These are phyloP conservation scores for Azemiops feae DNA, from an alignment of 2,113 vertebrate genomes.

Conservation along the genomic window DNA sequence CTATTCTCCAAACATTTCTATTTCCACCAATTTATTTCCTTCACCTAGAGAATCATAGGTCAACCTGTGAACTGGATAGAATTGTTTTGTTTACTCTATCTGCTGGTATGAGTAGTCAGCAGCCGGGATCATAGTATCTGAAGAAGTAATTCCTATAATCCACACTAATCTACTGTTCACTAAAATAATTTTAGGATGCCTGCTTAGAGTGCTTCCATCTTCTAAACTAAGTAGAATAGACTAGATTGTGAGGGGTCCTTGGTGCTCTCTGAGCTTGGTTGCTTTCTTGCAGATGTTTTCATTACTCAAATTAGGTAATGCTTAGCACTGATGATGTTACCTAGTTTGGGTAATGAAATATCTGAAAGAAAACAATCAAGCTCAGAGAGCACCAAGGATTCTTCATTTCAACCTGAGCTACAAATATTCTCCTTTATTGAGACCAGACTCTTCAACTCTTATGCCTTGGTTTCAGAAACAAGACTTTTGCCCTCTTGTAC, in stretches of 20 bases:
- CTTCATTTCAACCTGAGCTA: neutral
- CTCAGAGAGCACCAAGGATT: neutral
- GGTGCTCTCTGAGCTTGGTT: no score
- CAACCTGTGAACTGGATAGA: neutral
- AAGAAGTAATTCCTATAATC: neutral
- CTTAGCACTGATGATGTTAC: neutral
- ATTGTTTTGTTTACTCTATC: neutral
- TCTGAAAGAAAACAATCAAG: neutral
- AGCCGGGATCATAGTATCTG: neutral
- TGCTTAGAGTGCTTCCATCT: neutral
- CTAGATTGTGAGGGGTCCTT: neutral
- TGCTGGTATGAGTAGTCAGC: neutral
- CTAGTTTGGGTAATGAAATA: neutral
- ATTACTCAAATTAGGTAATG: neutral
- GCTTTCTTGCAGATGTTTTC: neutral
- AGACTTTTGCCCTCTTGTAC: neutral
- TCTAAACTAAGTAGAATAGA: neutral
- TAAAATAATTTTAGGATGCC: neutral
- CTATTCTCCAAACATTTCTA: neutral
- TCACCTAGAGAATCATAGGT: neutral
- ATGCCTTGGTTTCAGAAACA: neutral
- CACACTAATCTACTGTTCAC: neutral
- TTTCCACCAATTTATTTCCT: neutral
- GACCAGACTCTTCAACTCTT: neutral
- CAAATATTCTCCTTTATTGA: neutral